A percentile compares a stretch with the other conserved stretches of the same genome.
Evolutionary conservation across 2,113 vertebrate genomes (phyloP).

Genomic region (Nothocercus nigrocapillus): DNA sequence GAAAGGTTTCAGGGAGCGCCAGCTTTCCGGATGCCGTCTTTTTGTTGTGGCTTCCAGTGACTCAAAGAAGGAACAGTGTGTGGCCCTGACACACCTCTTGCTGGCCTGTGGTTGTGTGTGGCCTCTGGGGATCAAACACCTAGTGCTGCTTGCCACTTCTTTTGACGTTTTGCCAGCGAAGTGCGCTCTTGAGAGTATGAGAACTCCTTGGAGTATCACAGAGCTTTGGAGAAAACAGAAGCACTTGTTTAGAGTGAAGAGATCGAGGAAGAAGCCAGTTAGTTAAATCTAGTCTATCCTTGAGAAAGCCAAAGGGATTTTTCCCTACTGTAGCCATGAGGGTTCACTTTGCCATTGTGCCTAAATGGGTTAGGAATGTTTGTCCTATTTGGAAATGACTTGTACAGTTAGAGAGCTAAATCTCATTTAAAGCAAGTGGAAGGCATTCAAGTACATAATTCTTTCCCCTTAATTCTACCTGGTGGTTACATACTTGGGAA

Average conservation of each 20-base stretch:
- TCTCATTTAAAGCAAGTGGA: not conserved
- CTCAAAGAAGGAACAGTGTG: slow-evolving; percentile 44
- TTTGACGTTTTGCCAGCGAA: not conserved
- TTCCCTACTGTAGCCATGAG: not conserved
- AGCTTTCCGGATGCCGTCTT: not conserved
- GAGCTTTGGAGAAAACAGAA: not conserved
- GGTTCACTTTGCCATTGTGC: not conserved
- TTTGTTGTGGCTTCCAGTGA: slow-evolving; percentile 40
- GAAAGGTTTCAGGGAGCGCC: not conserved
- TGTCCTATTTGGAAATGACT: not conserved
- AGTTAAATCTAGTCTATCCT: not conserved
- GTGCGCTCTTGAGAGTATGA: not conserved
- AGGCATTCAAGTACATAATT: not conserved
- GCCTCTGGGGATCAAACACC: not conserved
- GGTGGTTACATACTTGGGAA: not conserved
- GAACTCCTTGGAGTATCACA: not conserved
- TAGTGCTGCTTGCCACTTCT: not conserved
- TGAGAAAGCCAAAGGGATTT: not conserved
- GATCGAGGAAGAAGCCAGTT: not conserved
- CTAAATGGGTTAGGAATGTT: not conserved
- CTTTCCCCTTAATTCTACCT: not conserved
- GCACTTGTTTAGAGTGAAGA: not conserved
- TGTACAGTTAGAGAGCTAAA: not conserved
- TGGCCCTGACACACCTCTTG: not conserved
- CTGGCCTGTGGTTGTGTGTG: slow-evolving; percentile 19